phyloP scores from a whole-genome alignment of 2,797 vertebrate species.

The Halcyon smyrnensis region DNA sequence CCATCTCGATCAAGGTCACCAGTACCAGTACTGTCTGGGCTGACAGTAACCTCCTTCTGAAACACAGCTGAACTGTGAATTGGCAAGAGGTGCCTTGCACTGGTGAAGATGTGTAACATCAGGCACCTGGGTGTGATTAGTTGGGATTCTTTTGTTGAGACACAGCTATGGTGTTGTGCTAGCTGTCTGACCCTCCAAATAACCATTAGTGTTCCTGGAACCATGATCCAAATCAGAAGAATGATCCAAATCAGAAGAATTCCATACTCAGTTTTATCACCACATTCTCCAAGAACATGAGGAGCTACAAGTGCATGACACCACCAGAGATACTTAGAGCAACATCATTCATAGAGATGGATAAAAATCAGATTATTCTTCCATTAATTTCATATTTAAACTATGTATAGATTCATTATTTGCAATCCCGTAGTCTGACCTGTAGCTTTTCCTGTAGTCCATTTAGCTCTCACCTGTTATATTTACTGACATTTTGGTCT shows the following conservation, averaged over 20 bases:
- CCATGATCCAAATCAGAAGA: background rate
- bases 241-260: background rate
- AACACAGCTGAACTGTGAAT: background rate
- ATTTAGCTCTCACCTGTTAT: background rate
- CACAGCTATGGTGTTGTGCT: background rate
- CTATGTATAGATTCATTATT: background rate
- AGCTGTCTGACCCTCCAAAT: background rate
- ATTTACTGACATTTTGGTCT: background rate
- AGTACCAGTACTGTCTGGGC: background rate
- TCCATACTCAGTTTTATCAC: background rate
- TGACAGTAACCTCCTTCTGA: background rate
- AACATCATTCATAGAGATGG: background rate
- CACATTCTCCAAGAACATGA: background rate
- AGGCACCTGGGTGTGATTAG: background rate
- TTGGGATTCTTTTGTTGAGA: background rate
- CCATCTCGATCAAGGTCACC: background rate
- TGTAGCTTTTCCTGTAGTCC: background rate
- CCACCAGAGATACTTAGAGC: background rate
- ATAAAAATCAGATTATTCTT: background rate
- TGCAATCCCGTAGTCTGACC: background rate
- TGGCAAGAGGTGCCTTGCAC: background rate
- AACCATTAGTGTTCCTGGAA: background rate
- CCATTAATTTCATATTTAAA: background rate
- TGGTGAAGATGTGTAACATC: background rate
- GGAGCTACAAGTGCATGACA: background rate